Base-by-base conservation (phyloP, 2,888 invertebrate species). In the Aphodius sticticus region DNA sequence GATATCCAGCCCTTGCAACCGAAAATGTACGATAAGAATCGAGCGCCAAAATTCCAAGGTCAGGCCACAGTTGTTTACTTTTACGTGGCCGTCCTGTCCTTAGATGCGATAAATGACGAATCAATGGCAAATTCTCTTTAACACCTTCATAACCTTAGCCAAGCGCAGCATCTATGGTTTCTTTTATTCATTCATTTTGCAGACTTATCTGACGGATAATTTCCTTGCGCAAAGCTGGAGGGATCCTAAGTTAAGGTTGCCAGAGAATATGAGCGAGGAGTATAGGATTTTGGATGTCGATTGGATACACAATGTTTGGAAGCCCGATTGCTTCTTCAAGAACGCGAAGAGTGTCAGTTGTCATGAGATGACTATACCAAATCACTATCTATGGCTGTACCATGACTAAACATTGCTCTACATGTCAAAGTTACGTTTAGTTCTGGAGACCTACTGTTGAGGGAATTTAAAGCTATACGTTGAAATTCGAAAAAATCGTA, bases 51-150 rank as follows among this genome's bases (percentile, higher is more conserved):
- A 89, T 91, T 94, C 78, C 91, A 95, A 85, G 96, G 96, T 0
- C 95, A 96, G 87, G 95, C 97, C 3, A 97, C 97, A 0, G 92
- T 96, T 74, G 97, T 97, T 69, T 96, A 96, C 88, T 97, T 97
- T 86, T 97, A 97, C 87, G 96, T 97, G 76, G 97, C 97, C 7
- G 97, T 97, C 0, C 90, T 97, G 81, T 96, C 96, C 76, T 90
- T 97, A 84, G 97, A 97, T 90, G 97, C 97, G n/a, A 97, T 98
- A 83, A 97, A 97, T 87, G 98, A 97, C 88, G 97, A 97, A 89
- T 97, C 97, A 71, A 98, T 98, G 97, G 96, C 95, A 88, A 87
- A 86, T 83, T 26, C 26, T 26, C 15, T 77, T 77, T 77, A 35
- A 35, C 26, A 74, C 16, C 74, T 74, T 12, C 36, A 36, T 53